Evolutionary conservation across 2,888 invertebrate genomes (phyloP), one percentile per base, ranked within the genome.

Genomic region (Noctua fimbriata): DNA sequence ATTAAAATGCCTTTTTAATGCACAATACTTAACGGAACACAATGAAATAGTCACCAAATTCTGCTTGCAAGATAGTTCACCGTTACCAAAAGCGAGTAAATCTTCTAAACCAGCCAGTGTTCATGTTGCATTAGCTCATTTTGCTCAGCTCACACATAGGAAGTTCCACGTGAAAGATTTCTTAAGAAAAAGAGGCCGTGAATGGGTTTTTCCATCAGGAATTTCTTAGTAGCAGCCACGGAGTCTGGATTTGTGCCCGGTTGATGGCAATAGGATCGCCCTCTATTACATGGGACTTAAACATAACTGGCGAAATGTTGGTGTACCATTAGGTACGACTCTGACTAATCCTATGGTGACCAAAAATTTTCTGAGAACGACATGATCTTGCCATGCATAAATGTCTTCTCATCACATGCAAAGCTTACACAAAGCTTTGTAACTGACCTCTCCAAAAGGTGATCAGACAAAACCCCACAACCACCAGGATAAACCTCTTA

Each of bases 41-140:
- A 55, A 55, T 12, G 0, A n/a, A 55, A 55, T 55, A 4, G 10
- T 55, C 55, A 55, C 55, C 24, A 55, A 24, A 55, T 12, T n/a
- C 12, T 55, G n/a, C 24, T 14, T n/a, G 14, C 4, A n/a, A n/a
- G n/a, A 55, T 18, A 44, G 12, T 44, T 49, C 21, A 81, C 49
- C 28, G 32, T 60, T 49, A 69, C 60, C 76, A 82, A 82, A 86
- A 86, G 72, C 36, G 63, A 65, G 69, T 71, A 55, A 73, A 78
- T 66, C 69, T 73, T 71, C 58, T 81, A 83, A 80, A 82, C 71
- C 76, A 66, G 44, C 65, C 69, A 60, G 75, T 89, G 83, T 90
- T 89, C 86, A 88, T 85, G 89, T 90, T 90, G 87, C 86, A 89
- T 90, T 90, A 89, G 81, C 82, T 87, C 84, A 86, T 87, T 87